Conservation (phyloP, 64 coral and sea anemone species). For the Platygyra sinensis region DNA sequence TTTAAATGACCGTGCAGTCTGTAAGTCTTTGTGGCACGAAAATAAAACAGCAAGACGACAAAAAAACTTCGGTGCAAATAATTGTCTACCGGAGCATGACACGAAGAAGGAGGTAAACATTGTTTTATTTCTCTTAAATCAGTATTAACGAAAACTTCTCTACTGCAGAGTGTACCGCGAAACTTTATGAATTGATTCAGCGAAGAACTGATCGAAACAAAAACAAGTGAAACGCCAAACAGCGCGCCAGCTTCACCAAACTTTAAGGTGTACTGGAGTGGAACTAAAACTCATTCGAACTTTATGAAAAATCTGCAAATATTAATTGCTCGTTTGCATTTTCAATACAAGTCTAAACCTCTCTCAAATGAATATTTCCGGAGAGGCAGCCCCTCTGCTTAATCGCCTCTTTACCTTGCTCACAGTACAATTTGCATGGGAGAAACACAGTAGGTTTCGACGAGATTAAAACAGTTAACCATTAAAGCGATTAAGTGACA, state of each 20-base stretch:
- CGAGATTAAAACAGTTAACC: not conserved
- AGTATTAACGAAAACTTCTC: not conserved
- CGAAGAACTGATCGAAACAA: not conserved
- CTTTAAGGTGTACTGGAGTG: not conserved
- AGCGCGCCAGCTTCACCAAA: not conserved
- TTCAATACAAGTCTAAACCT: not conserved
- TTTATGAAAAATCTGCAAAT: not conserved
- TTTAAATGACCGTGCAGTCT: not conserved
- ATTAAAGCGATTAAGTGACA: not conserved
- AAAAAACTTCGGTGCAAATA: not conserved
- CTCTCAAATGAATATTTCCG: conserved; percentile 10
- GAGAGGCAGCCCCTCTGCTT: not conserved
- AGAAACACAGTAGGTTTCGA: not conserved
- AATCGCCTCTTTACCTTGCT: not conserved
- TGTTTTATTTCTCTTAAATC: not conserved
- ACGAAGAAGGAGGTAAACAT: not conserved
- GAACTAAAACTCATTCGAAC: not conserved
- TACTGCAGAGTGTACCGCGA: not conserved
- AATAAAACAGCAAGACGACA: not conserved
- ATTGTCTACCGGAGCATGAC: not conserved
- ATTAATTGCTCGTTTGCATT: conserved; percentile 22
- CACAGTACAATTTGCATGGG: conserved; percentile 8
- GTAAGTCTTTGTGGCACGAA: not conserved
- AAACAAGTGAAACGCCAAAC: not conserved
- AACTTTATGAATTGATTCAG: not conserved